Conservation (phyloP, 2,888 invertebrate genomes). For the Conus canariensis region DNA sequence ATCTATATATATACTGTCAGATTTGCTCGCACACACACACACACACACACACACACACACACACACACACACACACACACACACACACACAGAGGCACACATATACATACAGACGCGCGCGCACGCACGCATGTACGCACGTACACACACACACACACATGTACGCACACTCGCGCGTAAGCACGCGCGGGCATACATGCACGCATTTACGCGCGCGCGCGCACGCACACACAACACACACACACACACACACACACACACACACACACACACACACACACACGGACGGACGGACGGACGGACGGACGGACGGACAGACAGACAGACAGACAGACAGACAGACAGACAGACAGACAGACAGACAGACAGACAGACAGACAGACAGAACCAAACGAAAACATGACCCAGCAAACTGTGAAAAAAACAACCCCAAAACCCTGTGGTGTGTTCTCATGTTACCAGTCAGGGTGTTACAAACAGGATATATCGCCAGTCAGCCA, state of each 20-base stretch:
- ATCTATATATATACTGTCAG: neutral
- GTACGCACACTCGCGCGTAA: too few relatives aligned
- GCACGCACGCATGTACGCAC: too few relatives aligned
- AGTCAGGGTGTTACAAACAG: too few relatives aligned
- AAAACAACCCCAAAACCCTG: too few relatives aligned
- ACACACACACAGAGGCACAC: neutral
- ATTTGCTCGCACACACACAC: neutral
- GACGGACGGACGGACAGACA: neutral
- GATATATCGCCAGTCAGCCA: too few relatives aligned
- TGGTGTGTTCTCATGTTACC: too few relatives aligned
- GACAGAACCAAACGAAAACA: too few relatives aligned
- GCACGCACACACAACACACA: conserved; percentile 22
- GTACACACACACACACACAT: too few relatives aligned
- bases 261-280: conserved; percentile 10
- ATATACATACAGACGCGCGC: neutral
- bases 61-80: neutral
- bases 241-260: conserved; percentile 29
- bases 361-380: neutral
- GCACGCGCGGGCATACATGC: neutral
- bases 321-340: neutral
- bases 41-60: too few relatives aligned
- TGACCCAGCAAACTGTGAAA: too few relatives aligned
- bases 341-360: neutral
- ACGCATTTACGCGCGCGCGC: neutral
- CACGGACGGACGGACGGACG: neutral